phyloP scores from a whole-genome alignment of 2,888 invertebrate genomes.

The Pterostichus niger region DNA sequence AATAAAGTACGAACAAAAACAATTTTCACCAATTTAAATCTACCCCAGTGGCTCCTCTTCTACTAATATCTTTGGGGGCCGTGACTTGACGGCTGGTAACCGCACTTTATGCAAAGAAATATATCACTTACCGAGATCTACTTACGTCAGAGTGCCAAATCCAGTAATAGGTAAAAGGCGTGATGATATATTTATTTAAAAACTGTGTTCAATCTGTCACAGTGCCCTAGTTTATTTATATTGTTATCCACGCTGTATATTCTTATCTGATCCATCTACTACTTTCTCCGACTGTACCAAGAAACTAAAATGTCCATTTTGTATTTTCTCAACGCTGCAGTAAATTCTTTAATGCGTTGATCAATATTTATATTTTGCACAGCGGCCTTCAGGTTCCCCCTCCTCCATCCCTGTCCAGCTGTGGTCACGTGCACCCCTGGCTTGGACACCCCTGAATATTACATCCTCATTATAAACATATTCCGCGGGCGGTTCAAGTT shows the following conservation, averaged over 20 bases:
- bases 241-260: not conserved
- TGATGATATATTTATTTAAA: no score
- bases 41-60: no score
- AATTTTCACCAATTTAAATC: no score
- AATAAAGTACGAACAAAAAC: no score
- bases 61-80: no score
- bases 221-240: not conserved
- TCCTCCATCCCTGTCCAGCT: slow-evolving; percentile 19
- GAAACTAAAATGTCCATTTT: slow-evolving; percentile 54
- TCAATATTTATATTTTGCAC: slow-evolving; percentile 65
- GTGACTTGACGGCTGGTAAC: no score
- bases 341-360: slow-evolving; percentile 63
- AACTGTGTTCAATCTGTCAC: no score
- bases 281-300: slow-evolving; percentile 17
- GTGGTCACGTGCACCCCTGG: slow-evolving; percentile 15
- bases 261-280: not conserved
- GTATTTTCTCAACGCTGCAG: slow-evolving; percentile 52
- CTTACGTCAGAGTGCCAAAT: no score
- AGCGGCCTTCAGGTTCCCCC: slow-evolving; percentile 39
- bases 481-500: slow-evolving; percentile 19
- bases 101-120: no score
- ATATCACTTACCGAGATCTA: no score
- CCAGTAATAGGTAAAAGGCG: no score
- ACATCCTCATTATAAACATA: slow-evolving; percentile 64
- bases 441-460: slow-evolving; percentile 64